Conservation (phyloP, 2,888 invertebrate genomes). For the Zelleria hepariella region DNA sequence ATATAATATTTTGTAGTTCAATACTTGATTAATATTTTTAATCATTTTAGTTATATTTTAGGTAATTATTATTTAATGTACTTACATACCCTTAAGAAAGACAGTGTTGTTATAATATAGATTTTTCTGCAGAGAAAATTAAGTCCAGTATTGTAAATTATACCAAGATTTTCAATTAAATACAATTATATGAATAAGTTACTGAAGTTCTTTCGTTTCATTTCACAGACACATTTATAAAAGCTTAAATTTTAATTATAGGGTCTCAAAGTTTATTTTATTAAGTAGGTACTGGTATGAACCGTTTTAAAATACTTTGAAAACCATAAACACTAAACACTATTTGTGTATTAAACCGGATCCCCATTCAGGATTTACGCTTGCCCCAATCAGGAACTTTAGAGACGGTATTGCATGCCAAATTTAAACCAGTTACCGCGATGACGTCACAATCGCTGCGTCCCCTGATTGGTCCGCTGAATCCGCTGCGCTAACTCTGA, state of each 20-base stretch:
- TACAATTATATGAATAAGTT: slow-evolving; percentile 59
- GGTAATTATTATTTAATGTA: no score
- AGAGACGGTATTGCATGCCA: background rate
- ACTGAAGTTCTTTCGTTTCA: slow-evolving; percentile 41
- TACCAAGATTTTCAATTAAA: slow-evolving; percentile 61
- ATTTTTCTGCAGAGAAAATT: slow-evolving; percentile 17
- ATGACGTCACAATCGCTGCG: slow-evolving; percentile 19
- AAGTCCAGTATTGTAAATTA: slow-evolving; percentile 59
- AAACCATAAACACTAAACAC: background rate
- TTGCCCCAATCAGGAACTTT: background rate
- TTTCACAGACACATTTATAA: slow-evolving; percentile 13
- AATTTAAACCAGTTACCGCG: slow-evolving; percentile 6
- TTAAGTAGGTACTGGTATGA: background rate
- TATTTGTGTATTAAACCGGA: background rate
- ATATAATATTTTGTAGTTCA: no score
- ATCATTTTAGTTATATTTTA: background rate
- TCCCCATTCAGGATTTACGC: background rate
- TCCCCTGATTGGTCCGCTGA: slow-evolving; percentile 28
- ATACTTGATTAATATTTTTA: background rate
- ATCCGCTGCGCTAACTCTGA: slow-evolving; percentile 26
- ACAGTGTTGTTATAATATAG: slow-evolving; percentile 1
- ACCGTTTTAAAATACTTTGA: background rate
- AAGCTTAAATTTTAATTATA: no score
- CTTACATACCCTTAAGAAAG: background rate
- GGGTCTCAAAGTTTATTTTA: no score